Percentiles rank a stretch among this genome's conserved stretches.
Evolutionary conservation across 2,888 invertebrate species (phyloP).

Genomic region (Troilus luridus): DNA sequence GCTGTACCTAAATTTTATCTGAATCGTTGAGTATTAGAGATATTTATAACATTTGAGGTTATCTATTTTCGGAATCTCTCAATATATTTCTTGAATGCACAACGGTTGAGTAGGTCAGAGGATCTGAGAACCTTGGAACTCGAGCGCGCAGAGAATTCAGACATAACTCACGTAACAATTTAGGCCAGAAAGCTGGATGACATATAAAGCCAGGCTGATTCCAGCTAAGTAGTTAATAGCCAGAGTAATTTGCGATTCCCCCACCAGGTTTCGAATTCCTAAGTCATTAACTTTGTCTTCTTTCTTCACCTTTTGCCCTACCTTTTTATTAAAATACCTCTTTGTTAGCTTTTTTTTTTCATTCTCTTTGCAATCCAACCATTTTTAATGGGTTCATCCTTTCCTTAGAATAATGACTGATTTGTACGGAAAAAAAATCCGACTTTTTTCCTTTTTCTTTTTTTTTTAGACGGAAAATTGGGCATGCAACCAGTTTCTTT

Average conservation of each 20-base stretch:
- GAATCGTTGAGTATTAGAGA: no score
- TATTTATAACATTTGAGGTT: no score
- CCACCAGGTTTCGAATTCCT: neutral
- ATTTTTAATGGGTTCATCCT: slow-evolving; percentile 56
- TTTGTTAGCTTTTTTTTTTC: slow-evolving; percentile 6
- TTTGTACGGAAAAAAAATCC: neutral
- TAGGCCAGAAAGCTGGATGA: neutral
- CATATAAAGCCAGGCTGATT: slow-evolving; percentile 26
- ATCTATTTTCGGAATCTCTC: no score
- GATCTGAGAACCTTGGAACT: neutral
- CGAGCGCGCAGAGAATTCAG: neutral
- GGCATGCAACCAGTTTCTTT: slow-evolving; percentile 39
- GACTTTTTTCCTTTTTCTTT: neutral
- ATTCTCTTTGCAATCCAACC: neutral
- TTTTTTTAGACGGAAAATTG: neutral
- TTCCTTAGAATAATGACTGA: slow-evolving; percentile 49
- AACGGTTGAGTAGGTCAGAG: neutral
- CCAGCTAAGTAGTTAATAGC: slow-evolving; percentile 42
- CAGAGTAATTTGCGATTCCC: neutral
- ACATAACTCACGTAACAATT: slow-evolving; percentile 22
- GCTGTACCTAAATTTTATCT: no score
- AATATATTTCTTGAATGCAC: neutral
- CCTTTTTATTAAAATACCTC: slow-evolving; percentile 42
- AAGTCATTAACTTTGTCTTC: neutral
- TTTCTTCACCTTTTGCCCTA: slow-evolving; percentile 15